A percentile compares a stretch with the other conserved stretches of the same genome.
Conservation (phyloP, 2,888 invertebrate species). For the Uloborus plumipes region DNA sequence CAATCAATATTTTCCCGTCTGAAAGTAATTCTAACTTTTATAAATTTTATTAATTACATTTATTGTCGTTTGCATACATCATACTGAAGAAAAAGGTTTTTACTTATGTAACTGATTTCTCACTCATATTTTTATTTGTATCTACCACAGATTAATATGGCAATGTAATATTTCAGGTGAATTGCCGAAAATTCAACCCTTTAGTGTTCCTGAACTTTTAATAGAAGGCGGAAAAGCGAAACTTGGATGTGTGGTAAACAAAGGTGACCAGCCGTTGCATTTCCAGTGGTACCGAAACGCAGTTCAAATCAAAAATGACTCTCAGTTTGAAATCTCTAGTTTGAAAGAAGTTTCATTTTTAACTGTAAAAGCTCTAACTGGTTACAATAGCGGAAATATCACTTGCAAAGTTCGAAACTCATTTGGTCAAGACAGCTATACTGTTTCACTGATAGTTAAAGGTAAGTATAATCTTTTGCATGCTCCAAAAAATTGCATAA, state of each 20-base stretch:
- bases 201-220: slow-evolving; percentile 85
- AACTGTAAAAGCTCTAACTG: slow-evolving; percentile 18
- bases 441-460: slow-evolving; percentile 38
- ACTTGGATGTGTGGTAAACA: slow-evolving; percentile 82
- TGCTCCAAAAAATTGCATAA: too few relatives aligned
- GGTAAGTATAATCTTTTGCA: slow-evolving; percentile 46
- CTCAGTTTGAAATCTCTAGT: slow-evolving; percentile 28
- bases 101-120: too few relatives aligned
- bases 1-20: too few relatives aligned
- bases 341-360: slow-evolving; percentile 42
- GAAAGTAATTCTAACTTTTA: too few relatives aligned
- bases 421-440: slow-evolving; percentile 34
- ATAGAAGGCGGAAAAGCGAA: slow-evolving; percentile 87
- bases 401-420: slow-evolving; percentile 47
- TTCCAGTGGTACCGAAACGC: slow-evolving; percentile 44
- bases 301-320: slow-evolving; percentile 15
- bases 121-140: too few relatives aligned
- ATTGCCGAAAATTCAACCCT: slow-evolving; percentile 78
- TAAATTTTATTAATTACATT: slow-evolving; percentile 9
- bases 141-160: too few relatives aligned
- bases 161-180: slow-evolving; percentile 35
- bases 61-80: slow-evolving; percentile 3
- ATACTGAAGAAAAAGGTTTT: too few relatives aligned
- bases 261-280: slow-evolving; percentile 34
- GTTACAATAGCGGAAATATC: slow-evolving; percentile 38